Conservation (phyloP, 1,140 invertebrate species). For the Leptopilina boulardi region DNA sequence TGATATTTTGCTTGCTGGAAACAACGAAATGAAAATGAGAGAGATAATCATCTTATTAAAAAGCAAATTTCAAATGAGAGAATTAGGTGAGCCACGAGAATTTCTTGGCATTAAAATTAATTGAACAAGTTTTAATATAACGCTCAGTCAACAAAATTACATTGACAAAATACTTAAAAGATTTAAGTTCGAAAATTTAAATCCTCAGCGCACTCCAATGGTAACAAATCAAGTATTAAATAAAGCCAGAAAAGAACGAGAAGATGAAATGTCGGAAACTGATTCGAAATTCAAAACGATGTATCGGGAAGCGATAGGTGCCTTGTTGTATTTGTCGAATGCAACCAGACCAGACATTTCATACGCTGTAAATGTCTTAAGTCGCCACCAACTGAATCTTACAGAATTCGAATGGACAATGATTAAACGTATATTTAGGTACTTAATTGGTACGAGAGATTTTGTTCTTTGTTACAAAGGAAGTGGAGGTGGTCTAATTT, state of each 20-base stretch:
- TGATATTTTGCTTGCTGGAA: conserved; percentile 30
- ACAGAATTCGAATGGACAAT: conserved; percentile 8
- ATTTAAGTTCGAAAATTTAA: conserved; percentile 31
- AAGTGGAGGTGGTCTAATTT: neutral
- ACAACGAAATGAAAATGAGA: conserved; percentile 16
- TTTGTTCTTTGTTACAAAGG: conserved; percentile 10
- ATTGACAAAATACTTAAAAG: neutral
- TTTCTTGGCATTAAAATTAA: conserved; percentile 38
- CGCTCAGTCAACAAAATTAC: conserved; percentile 41
- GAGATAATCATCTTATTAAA: conserved; percentile 18
- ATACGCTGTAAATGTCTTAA: conserved; percentile 48
- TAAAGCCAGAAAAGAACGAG: conserved; percentile 13
- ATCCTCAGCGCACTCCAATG: conserved; percentile 40
- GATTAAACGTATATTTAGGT: neutral
- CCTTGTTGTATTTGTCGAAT: neutral
- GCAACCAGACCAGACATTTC: conserved; percentile 28
- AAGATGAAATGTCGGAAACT: neutral
- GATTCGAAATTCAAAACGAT: conserved; percentile 1
- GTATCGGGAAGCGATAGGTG: conserved; percentile 31
- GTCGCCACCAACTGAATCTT: conserved; percentile 34
- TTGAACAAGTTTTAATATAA: neutral
- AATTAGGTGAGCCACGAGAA: conserved; percentile 38
- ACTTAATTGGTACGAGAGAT: conserved; percentile 34
- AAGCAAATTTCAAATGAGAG: conserved; percentile 40
- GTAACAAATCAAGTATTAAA: conserved; percentile 33